These are phyloP conservation scores for Promerops cafer DNA, from an alignment of 2,113 vertebrate species.

Conservation along the genomic window DNA sequence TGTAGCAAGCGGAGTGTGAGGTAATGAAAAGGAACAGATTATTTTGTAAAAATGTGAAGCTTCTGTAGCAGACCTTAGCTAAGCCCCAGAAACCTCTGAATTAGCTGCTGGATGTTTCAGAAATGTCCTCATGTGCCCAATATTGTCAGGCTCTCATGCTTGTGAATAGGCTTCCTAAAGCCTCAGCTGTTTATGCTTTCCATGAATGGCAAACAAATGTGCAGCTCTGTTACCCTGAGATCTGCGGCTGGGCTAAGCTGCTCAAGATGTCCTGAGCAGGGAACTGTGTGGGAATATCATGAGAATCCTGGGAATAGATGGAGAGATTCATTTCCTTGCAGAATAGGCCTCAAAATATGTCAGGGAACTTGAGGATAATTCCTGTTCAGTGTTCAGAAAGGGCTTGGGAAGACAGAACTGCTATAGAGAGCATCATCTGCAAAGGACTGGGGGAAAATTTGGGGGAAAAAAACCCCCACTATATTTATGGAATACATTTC, in stretches of 20 bases:
- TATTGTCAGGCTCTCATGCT: background rate
- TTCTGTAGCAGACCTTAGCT: background rate
- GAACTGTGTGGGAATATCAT: background rate
- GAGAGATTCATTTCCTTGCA: background rate
- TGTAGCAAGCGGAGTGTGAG: background rate
- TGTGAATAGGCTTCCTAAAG: background rate
- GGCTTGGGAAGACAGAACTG: background rate
- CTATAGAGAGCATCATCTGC: background rate
- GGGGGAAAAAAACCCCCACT: accelerated
- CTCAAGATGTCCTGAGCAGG: background rate
- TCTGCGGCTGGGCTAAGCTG: background rate
- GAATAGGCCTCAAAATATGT: background rate
- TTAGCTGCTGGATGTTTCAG: background rate
- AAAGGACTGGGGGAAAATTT: background rate
- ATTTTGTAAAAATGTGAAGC: background rate
- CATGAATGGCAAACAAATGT: slow-evolving; percentile 4
- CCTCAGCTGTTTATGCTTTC: background rate
- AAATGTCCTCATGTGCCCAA: background rate
- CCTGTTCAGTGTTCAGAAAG: background rate
- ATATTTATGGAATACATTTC: background rate
- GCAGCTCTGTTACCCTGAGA: background rate
- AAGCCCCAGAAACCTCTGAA: background rate
- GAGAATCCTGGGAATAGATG: background rate
- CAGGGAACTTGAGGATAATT: background rate
- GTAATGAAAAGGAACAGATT: background rate